These are phyloP conservation scores for Nothura maculosa DNA, from an alignment of 2,797 vertebrate species.

Conservation along the genomic window DNA sequence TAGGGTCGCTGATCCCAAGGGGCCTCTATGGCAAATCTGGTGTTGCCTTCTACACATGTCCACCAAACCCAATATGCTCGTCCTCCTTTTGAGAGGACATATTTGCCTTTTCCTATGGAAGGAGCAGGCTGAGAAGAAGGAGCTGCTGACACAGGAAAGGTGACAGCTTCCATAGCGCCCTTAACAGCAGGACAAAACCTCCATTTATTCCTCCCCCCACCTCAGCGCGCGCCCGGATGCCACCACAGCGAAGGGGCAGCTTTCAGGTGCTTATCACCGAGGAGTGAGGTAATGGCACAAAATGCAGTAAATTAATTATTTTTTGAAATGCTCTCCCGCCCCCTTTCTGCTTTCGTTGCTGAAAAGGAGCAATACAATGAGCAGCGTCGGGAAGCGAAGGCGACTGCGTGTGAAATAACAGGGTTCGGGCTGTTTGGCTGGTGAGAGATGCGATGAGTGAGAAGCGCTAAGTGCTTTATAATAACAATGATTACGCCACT, in stretches of 20 bases:
- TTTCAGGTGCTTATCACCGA: conserved; percentile 51
- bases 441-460: conserved; percentile 64
- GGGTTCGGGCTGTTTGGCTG: conserved; percentile 66
- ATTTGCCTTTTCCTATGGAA: background rate
- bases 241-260: conserved; percentile 6
- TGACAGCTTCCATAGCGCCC: background rate
- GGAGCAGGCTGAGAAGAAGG: background rate
- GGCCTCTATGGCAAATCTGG: background rate
- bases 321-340: conserved; percentile 21
- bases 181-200: background rate
- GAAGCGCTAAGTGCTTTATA: conserved; percentile 73
- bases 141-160: background rate
- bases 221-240: background rate
- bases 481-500: conserved; percentile 72
- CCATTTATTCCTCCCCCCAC: background rate
- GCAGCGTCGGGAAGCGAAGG: conserved; percentile 59
- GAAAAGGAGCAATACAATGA: conserved; percentile 58
- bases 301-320: conserved; percentile 36
- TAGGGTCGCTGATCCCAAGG: background rate
- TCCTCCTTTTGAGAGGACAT: background rate
- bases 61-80: background rate
- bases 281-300: conserved; percentile 51
- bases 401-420: conserved; percentile 71
- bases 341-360: conserved; percentile 2
- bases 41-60: background rate